phyloP scores from a whole-genome alignment of 2,888 invertebrate species.

The Dynastes maya region DNA sequence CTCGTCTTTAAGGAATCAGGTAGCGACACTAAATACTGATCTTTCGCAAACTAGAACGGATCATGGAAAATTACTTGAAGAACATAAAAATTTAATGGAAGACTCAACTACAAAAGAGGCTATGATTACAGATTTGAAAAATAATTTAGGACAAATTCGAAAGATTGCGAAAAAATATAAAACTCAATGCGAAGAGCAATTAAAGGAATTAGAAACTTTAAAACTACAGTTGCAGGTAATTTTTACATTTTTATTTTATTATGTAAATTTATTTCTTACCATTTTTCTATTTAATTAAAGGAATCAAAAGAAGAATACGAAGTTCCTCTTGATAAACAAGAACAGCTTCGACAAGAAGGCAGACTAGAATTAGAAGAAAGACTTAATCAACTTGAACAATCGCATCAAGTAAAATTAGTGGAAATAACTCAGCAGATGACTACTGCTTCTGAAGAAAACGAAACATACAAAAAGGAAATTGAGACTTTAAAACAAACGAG shows the following conservation, averaged over 20 bases:
- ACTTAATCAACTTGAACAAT: constrained; percentile 68
- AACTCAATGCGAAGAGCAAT: constrained; percentile 85
- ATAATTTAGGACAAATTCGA: constrained; percentile 73
- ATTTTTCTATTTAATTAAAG: constrained; percentile 38
- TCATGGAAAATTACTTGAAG: constrained; percentile 74
- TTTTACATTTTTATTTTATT: constrained; percentile 1
- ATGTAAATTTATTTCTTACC: background rate
- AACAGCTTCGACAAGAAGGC: constrained; percentile 71
- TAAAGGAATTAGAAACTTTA: constrained; percentile 75
- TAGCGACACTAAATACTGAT: constrained; percentile 76
- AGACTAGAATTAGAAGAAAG: constrained; percentile 69
- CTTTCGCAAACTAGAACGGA: constrained; percentile 78
- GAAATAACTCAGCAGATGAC: constrained; percentile 71
- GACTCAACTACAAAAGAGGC: constrained; percentile 80
- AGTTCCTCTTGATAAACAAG: constrained; percentile 69
- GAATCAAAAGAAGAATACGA: constrained; percentile 75
- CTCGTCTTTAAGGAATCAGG: constrained; percentile 74
- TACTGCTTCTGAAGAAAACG: constrained; percentile 71
- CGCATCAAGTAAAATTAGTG: constrained; percentile 70
- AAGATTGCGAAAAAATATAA: constrained; percentile 96
- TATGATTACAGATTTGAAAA: constrained; percentile 72
- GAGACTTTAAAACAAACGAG: constrained; percentile 68
- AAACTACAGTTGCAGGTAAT: constrained; percentile 60
- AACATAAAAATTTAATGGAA: constrained; percentile 77
- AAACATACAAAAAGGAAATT: constrained; percentile 73